Percentiles rank a stretch among this genome's conserved stretches.
Evolutionary conservation across 2,888 invertebrate genomes (phyloP).

Genomic region (Acleris sparsana): DNA sequence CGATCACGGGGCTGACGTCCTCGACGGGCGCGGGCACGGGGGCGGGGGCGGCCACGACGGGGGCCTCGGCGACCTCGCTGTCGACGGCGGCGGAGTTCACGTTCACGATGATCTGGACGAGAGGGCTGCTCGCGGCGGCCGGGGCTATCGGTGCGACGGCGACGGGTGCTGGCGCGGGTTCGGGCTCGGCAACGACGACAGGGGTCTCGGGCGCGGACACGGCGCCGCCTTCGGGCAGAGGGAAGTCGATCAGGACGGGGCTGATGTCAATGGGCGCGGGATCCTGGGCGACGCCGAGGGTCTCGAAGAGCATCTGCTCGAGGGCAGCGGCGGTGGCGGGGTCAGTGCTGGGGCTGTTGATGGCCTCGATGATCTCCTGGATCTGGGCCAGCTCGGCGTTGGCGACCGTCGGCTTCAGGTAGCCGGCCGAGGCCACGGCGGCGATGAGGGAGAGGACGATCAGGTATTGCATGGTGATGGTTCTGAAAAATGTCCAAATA

Average conservation of each 20-base stretch:
- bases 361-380: slow-evolving; percentile 58
- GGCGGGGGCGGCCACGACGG: slow-evolving; percentile 14
- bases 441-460: slow-evolving; percentile 60
- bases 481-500: slow-evolving; percentile 41
- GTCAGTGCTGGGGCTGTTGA: slow-evolving; percentile 61
- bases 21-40: slow-evolving; percentile 23
- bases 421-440: slow-evolving; percentile 58
- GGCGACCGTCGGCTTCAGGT: slow-evolving; percentile 43
- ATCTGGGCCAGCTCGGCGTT: slow-evolving; percentile 43
- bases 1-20: slow-evolving; percentile 25
- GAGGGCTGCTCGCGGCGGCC: slow-evolving; percentile 18
- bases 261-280: slow-evolving; percentile 45
- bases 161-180: slow-evolving; percentile 24
- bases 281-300: slow-evolving; percentile 43
- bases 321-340: slow-evolving; percentile 56
- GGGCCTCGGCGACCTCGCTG: slow-evolving; percentile 36
- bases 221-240: slow-evolving; percentile 20
- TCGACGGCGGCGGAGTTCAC: slow-evolving; percentile 15
- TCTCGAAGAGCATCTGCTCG: slow-evolving; percentile 43
- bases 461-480: slow-evolving; percentile 67
- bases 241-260: slow-evolving; percentile 42
- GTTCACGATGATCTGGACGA: slow-evolving; percentile 40
- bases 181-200: slow-evolving; percentile 15
- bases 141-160: slow-evolving; percentile 25
- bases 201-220: slow-evolving; percentile 32